Evolutionary conservation across 2,113 vertebrate species (phyloP).

Genomic region (Cephalopholis sonnerati): DNA sequence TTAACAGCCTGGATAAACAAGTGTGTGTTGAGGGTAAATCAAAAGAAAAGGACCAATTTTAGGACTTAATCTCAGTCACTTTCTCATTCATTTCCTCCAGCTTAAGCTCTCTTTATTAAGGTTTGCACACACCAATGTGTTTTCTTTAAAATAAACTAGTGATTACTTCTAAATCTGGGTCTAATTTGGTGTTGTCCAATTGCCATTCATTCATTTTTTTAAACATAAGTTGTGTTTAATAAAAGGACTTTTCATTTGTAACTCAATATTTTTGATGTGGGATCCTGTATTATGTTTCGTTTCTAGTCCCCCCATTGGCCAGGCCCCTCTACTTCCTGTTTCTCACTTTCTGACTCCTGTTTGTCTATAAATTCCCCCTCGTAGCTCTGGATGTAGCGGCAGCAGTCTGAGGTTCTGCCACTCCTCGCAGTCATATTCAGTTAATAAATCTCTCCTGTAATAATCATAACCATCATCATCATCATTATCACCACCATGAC

Average conservation of each 20-base stretch:
- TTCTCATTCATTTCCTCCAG: slow-evolving; percentile 65
- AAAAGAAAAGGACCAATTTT: slow-evolving; percentile 29
- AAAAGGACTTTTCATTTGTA: neutral
- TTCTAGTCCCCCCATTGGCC: slow-evolving; percentile 71
- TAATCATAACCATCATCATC: slow-evolving; percentile 49
- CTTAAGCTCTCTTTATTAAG: slow-evolving; percentile 15
- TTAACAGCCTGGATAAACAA: slow-evolving; percentile 43
- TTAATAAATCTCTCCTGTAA: slow-evolving; percentile 37
- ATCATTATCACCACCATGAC: slow-evolving; percentile 54
- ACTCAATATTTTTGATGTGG: slow-evolving; percentile 14
- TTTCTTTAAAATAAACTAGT: neutral
- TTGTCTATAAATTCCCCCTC: slow-evolving; percentile 78
- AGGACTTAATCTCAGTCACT: slow-evolving; percentile 6
- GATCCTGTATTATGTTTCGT: slow-evolving; percentile 38
- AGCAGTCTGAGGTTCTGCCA: slow-evolving; percentile 63
- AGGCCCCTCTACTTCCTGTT: slow-evolving; percentile 74
- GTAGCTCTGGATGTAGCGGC: slow-evolving; percentile 60
- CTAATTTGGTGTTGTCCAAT: slow-evolving; percentile 48
- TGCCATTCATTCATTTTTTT: neutral
- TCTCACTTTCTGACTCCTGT: slow-evolving; percentile 55
- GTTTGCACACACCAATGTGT: neutral
- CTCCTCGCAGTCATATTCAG: slow-evolving; percentile 58
- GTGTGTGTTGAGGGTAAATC: slow-evolving; percentile 46
- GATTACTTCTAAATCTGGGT: slow-evolving; percentile 6
- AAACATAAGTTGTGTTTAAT: neutral